Base-by-base conservation (phyloP, 2,888 invertebrate species). In the Rambutsinella grinnellia region DNA sequence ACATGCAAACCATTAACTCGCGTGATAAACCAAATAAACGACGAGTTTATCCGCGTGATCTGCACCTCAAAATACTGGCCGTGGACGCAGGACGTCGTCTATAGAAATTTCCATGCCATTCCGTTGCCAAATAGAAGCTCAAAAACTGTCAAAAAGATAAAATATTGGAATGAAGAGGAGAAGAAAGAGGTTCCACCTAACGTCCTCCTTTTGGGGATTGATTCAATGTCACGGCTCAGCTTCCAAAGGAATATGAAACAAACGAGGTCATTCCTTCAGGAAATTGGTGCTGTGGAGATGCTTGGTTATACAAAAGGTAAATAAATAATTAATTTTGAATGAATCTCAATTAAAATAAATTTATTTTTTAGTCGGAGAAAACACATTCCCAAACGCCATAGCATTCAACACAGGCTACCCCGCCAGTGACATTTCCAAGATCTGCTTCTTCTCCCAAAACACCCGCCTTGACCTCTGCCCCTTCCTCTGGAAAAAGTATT, bases 21-120 rank as follows among this genome's bases (percentile, higher is more conserved):
- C 5, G 24, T 8, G 5, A 36, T 47, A 13, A 28, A 51, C 5
- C 15, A 46, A 2, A 56, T 78, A 15, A 49, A 61, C 19, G 63
- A 28, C 2, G 79, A 79, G 2, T 79, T 79, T 23, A 65, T 76
- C 54, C 71, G 79, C 6, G 76, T 79, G 3, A 49, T 60, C 3
- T 79, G 79, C 51, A 60, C 63, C 0, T 63, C 72, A 13, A 76
- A 23, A 15, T 44, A 58, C 0, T 54, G 56, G 44, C 79, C 79
- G 1, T 49, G 44, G 5, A 36, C 63, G 2, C 26, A 62, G 1
- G 76, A 71, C n/a, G 54, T 76, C 13, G 79, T 79, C 3, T 79
- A 76, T 28, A 19, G 76, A 8, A 58, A 71, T 13, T 79, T 79
- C 36, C 62, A 63, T 51, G 69, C 76, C 26, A 60, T 72, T 27